These are phyloP conservation scores for Morpho deidamia DNA, from an alignment of 2,888 invertebrate genomes.

Conservation along the genomic window DNA sequence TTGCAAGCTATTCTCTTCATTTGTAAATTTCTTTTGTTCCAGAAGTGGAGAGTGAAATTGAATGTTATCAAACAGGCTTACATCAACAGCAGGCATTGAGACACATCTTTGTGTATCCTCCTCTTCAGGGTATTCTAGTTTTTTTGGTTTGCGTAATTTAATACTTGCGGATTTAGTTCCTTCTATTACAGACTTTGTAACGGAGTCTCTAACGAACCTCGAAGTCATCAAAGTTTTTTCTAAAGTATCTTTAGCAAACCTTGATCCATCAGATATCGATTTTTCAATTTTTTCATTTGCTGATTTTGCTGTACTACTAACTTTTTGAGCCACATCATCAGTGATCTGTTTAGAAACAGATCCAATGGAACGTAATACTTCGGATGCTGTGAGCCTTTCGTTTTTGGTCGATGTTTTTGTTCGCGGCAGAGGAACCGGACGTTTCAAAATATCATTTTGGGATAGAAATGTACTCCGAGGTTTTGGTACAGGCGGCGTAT, in stretches of 20 bases:
- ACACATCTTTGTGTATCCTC: constrained; percentile 61
- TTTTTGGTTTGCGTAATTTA: constrained; percentile 53
- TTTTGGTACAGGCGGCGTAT: constrained; percentile 65
- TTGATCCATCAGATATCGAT: constrained; percentile 56
- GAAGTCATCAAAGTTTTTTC: constrained; percentile 69
- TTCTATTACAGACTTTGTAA: constrained; percentile 81
- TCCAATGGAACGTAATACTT: constrained; percentile 68
- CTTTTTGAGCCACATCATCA: constrained; percentile 75
- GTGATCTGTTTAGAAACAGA: constrained; percentile 77
- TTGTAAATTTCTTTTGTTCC: constrained; percentile 54
- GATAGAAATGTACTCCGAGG: constrained; percentile 47
- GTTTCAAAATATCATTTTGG: constrained; percentile 48
- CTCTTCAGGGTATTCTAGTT: constrained; percentile 36
- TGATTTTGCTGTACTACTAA: constrained; percentile 57
- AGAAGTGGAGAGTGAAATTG: constrained; percentile 81
- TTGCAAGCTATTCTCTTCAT: constrained; percentile 31
- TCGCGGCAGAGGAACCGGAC: constrained; percentile 76
- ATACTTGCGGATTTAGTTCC: constrained; percentile 79
- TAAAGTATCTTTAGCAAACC: constrained; percentile 64
- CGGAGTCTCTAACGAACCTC: constrained; percentile 69
- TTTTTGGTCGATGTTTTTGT: constrained; percentile 45
- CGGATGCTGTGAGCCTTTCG: constrained; percentile 58
- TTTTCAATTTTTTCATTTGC: constrained; percentile 63
- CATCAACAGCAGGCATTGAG: constrained; percentile 76
- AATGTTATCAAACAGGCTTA: constrained; percentile 81